A percentile compares a stretch with the other conserved stretches of the same genome.
phyloP scores from a whole-genome alignment of 1,140 invertebrate species.

The Drosophila saltans region DNA sequence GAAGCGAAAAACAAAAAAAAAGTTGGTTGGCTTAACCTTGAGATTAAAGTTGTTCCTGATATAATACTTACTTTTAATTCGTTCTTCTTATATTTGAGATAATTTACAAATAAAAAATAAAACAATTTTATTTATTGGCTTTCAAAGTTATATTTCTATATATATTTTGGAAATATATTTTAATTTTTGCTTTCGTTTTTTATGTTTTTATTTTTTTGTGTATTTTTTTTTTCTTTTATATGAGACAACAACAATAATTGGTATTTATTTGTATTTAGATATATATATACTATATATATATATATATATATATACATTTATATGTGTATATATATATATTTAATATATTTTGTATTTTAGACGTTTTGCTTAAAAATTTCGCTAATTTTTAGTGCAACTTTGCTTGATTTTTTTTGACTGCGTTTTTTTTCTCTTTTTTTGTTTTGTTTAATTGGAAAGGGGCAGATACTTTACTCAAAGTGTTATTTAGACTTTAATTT shows the following conservation, averaged over 20 bases:
- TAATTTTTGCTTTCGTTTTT: constrained; percentile 55
- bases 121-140: constrained; percentile 46
- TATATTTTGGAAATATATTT: constrained; percentile 64
- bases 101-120: background rate
- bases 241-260: constrained; percentile 80
- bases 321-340: constrained; percentile 49
- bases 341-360: constrained; percentile 56
- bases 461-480: constrained; percentile 12
- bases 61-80: background rate
- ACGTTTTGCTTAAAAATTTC: constrained; percentile 68
- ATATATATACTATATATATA: constrained; percentile 56
- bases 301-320: constrained; percentile 48
- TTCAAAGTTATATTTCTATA: constrained; percentile 77
- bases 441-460: constrained; percentile 9
- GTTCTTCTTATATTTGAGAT: background rate
- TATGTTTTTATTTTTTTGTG: constrained; percentile 25
- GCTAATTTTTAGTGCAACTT: constrained; percentile 73
- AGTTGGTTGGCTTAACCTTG: too few species aligned
- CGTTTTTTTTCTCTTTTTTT: constrained; percentile 3
- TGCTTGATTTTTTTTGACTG: constrained; percentile 24
- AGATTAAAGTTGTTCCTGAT: too few species aligned
- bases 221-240: constrained; percentile 38
- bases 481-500: constrained; percentile 3
- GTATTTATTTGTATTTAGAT: constrained; percentile 64
- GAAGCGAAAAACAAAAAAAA: too few species aligned